Base-by-base conservation (phyloP, 2,888 invertebrate species). In the Tetramorium bicarinatum region DNA sequence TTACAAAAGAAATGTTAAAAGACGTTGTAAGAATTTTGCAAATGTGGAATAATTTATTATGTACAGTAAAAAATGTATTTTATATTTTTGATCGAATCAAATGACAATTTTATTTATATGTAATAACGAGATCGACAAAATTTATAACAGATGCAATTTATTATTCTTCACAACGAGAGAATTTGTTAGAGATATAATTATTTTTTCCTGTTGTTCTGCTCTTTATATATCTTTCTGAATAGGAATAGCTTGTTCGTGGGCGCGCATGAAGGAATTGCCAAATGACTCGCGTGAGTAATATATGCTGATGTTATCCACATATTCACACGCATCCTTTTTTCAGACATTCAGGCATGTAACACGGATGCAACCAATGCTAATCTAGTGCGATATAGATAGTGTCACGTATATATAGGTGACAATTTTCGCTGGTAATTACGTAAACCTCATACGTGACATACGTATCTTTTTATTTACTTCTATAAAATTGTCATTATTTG, bases 351-450 rank as follows among this genome's bases (percentile, higher is more conserved):
- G 0, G 0, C 44, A 29, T 0, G 38, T 41, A 38, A 54, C n/a
- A 9, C 29, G 29, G 18, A 77, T 49, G 15, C 11, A 71, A 15
- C 38, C 11, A 25, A 13, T 47, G 34, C 7, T 64, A 18, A 7
- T 64, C 13, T 25, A 15, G 38, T 49, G 18, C 41, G 41, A 38
- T 13, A 56, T 25, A 56, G 6, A 72, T 41, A 56, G 18, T 25
- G 56, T 56, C 38, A 18, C 56, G 41, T 49, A 44, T 6, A 47
- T n/a, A n/a, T 38, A 38, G 18, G 18, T 66, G 18, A 66, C 21
- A 76, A 9, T 74, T 76, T 38, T 52, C 41, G 3, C 3, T 66
- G 18, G 18, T 25, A 66, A 38, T 76, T 76, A 66, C 29, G 15
- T 74, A 52, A 75, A 61, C 2, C 15, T 18, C 49, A n/a, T 18